A percentile compares a stretch with the other conserved stretches of the same genome.
Conservation (phyloP, 2,797 vertebrate genomes). For the Psittacula derbiana region DNA sequence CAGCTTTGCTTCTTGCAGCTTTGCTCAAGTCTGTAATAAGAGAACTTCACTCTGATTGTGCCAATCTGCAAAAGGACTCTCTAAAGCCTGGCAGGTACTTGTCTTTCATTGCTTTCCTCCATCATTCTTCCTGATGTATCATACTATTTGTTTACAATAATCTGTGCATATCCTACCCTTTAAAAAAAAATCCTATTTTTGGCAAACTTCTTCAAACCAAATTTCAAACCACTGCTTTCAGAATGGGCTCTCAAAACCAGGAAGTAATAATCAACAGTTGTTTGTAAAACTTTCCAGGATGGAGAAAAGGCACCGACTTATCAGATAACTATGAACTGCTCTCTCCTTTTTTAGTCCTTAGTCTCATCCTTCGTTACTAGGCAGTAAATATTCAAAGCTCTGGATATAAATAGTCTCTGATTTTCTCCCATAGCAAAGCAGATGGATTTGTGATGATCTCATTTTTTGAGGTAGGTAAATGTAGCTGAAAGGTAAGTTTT, state of each 20-base stretch:
- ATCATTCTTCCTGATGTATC: background rate
- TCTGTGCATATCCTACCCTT: background rate
- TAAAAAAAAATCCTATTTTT: background rate
- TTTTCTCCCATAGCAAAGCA: background rate
- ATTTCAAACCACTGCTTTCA: background rate
- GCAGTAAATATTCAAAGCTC: constrained; percentile 3
- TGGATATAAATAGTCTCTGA: background rate
- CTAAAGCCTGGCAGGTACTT: background rate
- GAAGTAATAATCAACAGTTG: background rate
- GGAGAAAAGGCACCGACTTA: background rate
- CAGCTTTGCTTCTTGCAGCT: background rate
- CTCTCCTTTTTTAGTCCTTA: background rate
- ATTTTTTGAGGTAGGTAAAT: background rate
- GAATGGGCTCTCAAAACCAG: background rate
- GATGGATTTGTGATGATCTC: background rate
- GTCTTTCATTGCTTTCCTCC: background rate
- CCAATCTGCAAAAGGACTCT: background rate
- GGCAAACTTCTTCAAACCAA: background rate
- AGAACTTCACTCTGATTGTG: background rate
- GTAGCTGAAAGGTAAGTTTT: background rate
- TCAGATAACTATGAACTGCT: background rate
- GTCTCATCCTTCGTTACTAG: background rate
- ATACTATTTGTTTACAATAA: background rate
- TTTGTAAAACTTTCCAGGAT: background rate
- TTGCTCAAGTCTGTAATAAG: fast-evolving